Base-by-base conservation (phyloP, 2,888 invertebrate genomes). In the Ryuthela nishihirai region DNA sequence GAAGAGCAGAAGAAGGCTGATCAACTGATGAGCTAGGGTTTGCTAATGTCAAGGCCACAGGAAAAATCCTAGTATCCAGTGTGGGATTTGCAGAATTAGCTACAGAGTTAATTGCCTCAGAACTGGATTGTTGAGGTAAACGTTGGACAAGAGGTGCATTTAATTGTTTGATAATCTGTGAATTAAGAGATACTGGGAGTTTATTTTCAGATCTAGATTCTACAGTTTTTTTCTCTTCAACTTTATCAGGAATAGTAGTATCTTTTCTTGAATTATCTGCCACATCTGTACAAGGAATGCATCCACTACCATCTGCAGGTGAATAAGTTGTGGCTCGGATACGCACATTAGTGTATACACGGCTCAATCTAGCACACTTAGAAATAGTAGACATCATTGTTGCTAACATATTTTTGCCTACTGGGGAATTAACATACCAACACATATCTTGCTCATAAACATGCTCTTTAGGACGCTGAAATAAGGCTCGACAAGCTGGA, bases 381-480 rank as follows among this genome's bases (percentile, higher is more conserved):
- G 64, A 64, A 32, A 64, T 64, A 23, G 64, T 61, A 9, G 61
- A 62, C 64, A 64, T 64, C 64, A 64, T 64, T 17, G 60, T 64
- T 25, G 64, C 60, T 9, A 64, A 36, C 56, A 64, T 56, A 24
- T 61, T 64, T 47, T 64, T 64, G 34, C 64, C 64, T 18, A 64
- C 54, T 5, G 64, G 64, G 9, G 61, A 62, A 39, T 64, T 64
- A 26, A 61, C 58, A 25, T 58, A 64, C 63, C 63, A 64, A 23
- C 55, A 62, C 2, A 49, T 48, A 40, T 62, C 62, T 29, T 62
- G 62, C 20, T 64, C 59, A 35, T 54, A 58, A 9, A 62, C 52
- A n/a, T 52, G 54, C 21, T 64, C 64, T 34, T 64, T 61, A 9
- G 64, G 64, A 10, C 64, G 48, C 41, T 64, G 64, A 25, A 64